Evolutionary conservation across 2,888 invertebrate genomes (phyloP).

Genomic region (Panorpa germanica): DNA sequence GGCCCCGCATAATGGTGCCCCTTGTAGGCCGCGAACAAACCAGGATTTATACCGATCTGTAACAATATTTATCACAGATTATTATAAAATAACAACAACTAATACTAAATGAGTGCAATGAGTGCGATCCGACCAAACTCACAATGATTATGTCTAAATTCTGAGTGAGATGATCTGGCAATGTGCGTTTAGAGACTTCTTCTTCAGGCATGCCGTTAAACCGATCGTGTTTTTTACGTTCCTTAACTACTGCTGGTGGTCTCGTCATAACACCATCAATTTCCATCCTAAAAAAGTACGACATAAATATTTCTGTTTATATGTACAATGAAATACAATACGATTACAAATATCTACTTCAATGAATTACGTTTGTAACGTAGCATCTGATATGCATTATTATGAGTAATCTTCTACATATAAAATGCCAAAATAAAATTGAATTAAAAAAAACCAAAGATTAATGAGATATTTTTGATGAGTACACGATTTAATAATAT

Average conservation of each 20-base stretch:
- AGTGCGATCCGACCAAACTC: too few relatives aligned
- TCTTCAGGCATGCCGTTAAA: constrained; percentile 95
- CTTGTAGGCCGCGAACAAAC: constrained; percentile 91
- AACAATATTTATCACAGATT: constrained; percentile 15
- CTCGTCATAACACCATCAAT: constrained; percentile 29
- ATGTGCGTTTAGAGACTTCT: constrained; percentile 79
- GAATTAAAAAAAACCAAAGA: too few relatives aligned
- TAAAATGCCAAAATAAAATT: too few relatives aligned
- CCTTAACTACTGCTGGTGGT: constrained; percentile 47
- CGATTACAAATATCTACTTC: too few relatives aligned
- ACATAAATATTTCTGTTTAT: too few relatives aligned
- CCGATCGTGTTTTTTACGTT: constrained; percentile 83
- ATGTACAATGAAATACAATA: too few relatives aligned
- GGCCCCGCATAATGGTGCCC: constrained; percentile 98
- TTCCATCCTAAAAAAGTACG: too few relatives aligned
- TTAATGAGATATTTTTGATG: too few relatives aligned
- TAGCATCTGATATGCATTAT: too few relatives aligned
- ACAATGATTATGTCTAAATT: constrained; percentile 97
- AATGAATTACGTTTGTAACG: too few relatives aligned
- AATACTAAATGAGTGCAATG: background rate
- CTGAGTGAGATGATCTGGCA: constrained; percentile 85
- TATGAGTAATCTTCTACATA: too few relatives aligned
- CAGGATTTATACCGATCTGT: constrained; percentile 96
- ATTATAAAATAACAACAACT: constrained; percentile 7
- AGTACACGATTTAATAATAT: too few relatives aligned